Conservation (phyloP, 2,888 invertebrate species). For the Dynastes grantii region DNA sequence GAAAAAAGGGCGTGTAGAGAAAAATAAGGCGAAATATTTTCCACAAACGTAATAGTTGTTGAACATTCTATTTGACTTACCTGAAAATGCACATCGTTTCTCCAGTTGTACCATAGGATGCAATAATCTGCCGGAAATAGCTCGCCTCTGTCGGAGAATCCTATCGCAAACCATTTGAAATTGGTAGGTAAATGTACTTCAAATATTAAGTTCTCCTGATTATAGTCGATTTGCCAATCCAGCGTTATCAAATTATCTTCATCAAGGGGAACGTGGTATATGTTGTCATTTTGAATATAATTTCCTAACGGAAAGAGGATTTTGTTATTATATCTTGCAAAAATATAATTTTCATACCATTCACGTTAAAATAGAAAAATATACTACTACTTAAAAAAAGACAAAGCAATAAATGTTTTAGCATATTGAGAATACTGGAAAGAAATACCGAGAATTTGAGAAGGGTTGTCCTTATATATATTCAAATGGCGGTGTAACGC, state of each 20-base stretch:
- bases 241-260: constrained; percentile 67
- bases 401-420: not conserved
- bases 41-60: too few species aligned
- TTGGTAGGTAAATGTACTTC: constrained; percentile 72
- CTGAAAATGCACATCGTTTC: constrained; percentile 74
- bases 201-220: constrained; percentile 68
- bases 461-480: not conserved
- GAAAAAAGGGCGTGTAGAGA: too few species aligned
- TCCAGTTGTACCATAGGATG: constrained; percentile 84
- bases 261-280: constrained; percentile 68
- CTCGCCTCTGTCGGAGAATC: constrained; percentile 89
- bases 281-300: constrained; percentile 44
- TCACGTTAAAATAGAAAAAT: not conserved
- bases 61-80: constrained; percentile 64
- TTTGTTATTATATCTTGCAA: not conserved
- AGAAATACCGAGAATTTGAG: not conserved
- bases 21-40: too few species aligned
- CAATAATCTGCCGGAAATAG: constrained; percentile 85
- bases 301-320: not conserved
- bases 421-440: not conserved
- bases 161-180: constrained; percentile 85
- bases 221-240: constrained; percentile 72
- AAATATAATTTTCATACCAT: constrained; percentile 6
- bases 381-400: not conserved
- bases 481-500: constrained; percentile 3